These are phyloP conservation scores for Ganaspis sp. DNA, from an alignment of 1,140 invertebrate genomes.

Conservation along the genomic window DNA sequence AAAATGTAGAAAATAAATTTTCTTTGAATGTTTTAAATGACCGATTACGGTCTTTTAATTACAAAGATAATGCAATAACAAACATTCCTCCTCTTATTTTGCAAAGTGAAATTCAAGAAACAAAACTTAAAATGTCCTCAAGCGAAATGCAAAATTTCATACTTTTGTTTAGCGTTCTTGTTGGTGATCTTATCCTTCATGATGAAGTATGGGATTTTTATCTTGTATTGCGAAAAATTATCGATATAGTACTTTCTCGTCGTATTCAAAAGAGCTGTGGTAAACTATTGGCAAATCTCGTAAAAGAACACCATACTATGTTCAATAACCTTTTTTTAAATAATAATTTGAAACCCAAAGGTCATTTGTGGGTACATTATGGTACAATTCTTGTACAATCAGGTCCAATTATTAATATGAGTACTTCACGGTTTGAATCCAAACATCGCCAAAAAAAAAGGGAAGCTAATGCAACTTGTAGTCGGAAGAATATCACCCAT, in stretches of 20 bases:
- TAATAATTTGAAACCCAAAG: slow-evolving; percentile 34
- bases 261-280: slow-evolving; percentile 1
- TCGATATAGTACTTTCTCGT: slow-evolving; percentile 26
- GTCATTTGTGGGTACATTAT: slow-evolving; percentile 33
- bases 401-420: slow-evolving; percentile 37
- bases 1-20: slow-evolving; percentile 19
- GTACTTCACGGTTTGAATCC: slow-evolving; percentile 23
- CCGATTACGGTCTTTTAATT: slow-evolving; percentile 10
- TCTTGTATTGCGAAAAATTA: slow-evolving; percentile 18
- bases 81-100: slow-evolving; percentile 30
- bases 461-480: slow-evolving; percentile 19
- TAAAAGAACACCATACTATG: slow-evolving; percentile 20
- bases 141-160: slow-evolving; percentile 41
- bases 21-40: slow-evolving; percentile 32
- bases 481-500: slow-evolving; percentile 23
- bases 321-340: slow-evolving; percentile 33
- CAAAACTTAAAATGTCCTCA: slow-evolving; percentile 36
- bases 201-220: slow-evolving; percentile 35
- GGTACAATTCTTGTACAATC: slow-evolving; percentile 20
- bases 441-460: slow-evolving; percentile 34
- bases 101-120: not conserved
- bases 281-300: not conserved
- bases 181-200: slow-evolving; percentile 30
- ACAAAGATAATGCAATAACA: not conserved
- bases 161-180: slow-evolving; percentile 33